phyloP scores from a whole-genome alignment of 2,888 invertebrate species.

The Lithophane socia region DNA sequence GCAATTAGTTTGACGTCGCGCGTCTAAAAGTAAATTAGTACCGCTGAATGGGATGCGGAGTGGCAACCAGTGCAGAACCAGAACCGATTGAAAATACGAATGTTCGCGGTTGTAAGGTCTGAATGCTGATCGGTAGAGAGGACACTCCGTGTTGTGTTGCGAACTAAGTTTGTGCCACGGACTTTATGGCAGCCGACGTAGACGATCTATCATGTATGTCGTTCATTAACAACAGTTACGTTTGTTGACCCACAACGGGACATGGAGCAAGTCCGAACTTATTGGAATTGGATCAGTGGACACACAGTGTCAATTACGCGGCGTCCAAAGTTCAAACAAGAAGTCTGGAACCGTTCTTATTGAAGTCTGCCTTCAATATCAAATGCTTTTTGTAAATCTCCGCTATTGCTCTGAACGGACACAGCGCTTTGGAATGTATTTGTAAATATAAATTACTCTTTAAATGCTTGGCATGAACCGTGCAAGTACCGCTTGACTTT shows the following conservation, averaged over 20 bases:
- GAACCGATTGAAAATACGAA: conserved; percentile 54
- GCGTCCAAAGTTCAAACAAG: conserved; percentile 14
- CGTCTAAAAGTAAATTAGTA: conserved; percentile 63
- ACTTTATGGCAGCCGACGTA: neutral
- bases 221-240: conserved; percentile 26
- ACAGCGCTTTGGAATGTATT: neutral
- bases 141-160: conserved; percentile 14
- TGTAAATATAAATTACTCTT: neutral
- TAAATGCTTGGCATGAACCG: neutral
- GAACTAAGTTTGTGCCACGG: conserved; percentile 14
- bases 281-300: conserved; percentile 10
- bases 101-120: conserved; percentile 17
- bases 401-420: neutral
- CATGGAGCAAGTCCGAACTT: neutral
- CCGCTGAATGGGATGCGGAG: conserved; percentile 53
- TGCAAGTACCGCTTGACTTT: conserved; percentile 3
- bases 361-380: conserved; percentile 17
- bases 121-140: conserved; percentile 5
- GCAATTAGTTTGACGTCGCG: conserved; percentile 68
- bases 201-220: conserved; percentile 20
- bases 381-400: conserved; percentile 21
- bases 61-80: conserved; percentile 45
- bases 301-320: conserved; percentile 13
- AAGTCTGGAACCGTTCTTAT: conserved; percentile 1
- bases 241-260: conserved; percentile 19